phyloP scores from a whole-genome alignment of 2,888 invertebrate genomes.

The Entomobrya proxima region DNA sequence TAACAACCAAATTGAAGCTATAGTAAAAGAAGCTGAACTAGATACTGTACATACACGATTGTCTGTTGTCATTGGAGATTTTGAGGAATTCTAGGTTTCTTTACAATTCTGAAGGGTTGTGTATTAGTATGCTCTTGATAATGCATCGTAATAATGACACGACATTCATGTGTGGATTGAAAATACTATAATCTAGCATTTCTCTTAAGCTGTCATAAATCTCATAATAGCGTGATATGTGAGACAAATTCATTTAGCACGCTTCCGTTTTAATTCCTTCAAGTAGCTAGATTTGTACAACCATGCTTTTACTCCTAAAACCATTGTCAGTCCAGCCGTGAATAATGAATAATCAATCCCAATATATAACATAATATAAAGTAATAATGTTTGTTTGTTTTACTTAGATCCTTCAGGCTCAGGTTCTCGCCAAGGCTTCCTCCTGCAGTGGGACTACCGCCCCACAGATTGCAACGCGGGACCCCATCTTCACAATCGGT shows the following conservation, averaged over 20 bases:
- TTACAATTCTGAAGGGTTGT: not conserved
- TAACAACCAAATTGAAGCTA: conserved; percentile 16
- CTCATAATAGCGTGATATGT: not conserved
- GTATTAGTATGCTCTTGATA: not conserved
- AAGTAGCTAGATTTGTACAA: too few species aligned
- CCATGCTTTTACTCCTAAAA: not conserved
- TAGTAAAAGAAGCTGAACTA: not conserved
- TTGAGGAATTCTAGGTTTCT: not conserved
- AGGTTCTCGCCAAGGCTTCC: too few species aligned
- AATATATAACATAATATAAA: too few species aligned
- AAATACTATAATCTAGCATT: not conserved
- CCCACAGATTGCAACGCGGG: too few species aligned
- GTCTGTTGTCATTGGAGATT: not conserved
- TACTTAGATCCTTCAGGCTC: too few species aligned
- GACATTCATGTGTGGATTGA: not conserved
- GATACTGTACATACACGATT: not conserved
- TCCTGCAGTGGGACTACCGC: too few species aligned
- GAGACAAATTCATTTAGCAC: too few species aligned
- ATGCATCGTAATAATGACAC: not conserved
- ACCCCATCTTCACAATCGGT: too few species aligned
- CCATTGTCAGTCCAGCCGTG: too few species aligned
- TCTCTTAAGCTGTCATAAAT: not conserved
- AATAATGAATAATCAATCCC: too few species aligned
- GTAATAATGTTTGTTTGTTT: too few species aligned
- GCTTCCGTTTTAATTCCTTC: too few species aligned